A percentile compares a stretch with the other conserved stretches of the same genome.
phyloP scores from a whole-genome alignment of 1,140 invertebrate genomes.

The Heterodera carotae region DNA sequence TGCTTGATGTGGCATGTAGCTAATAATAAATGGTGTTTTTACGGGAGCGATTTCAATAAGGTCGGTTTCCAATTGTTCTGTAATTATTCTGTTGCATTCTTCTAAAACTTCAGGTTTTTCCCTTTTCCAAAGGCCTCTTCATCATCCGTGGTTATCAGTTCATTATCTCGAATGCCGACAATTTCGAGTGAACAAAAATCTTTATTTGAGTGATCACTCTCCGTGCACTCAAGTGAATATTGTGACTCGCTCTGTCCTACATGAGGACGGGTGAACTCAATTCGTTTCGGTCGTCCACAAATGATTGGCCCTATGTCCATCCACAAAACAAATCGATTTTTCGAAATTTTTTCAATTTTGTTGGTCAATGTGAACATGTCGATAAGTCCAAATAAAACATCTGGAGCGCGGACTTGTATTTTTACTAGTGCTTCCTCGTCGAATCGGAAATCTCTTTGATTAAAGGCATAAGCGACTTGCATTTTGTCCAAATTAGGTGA shows the following conservation, averaged over 20 bases:
- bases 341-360: not conserved
- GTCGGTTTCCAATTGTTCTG: no score
- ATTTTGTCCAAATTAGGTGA: slow-evolving; percentile 7
- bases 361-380: not conserved
- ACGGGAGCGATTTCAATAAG: not conserved
- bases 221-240: not conserved
- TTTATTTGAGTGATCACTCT: not conserved
- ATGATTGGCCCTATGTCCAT: not conserved
- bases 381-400: not conserved
- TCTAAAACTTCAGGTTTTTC: no score
- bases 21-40: not conserved
- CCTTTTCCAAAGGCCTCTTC: no score
- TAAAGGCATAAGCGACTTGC: not conserved
- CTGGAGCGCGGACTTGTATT: not conserved
- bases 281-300: not conserved
- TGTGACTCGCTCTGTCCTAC: not conserved
- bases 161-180: not conserved
- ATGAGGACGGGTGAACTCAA: not conserved
- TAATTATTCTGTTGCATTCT: no score
- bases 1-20: slow-evolving; percentile 4
- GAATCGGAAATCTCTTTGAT: not conserved
- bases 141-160: not conserved
- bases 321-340: not conserved
- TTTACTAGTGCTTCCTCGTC: not conserved
- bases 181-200: slow-evolving; percentile 1